phyloP scores from a whole-genome alignment of 2,888 invertebrate species.

The Sicus ferrugineus region DNA sequence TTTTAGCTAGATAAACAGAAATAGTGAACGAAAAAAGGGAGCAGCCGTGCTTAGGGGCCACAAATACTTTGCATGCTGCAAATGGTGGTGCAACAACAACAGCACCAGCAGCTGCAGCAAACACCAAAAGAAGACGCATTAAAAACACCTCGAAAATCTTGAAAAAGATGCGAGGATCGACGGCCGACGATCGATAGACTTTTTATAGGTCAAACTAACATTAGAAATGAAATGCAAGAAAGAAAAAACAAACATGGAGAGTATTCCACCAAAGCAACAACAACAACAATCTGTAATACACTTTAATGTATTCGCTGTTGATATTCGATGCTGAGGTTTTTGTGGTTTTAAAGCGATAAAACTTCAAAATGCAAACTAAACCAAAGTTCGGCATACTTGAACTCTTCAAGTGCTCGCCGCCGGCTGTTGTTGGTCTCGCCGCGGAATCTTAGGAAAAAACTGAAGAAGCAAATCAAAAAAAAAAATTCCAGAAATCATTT shows the following conservation, averaged over 20 bases:
- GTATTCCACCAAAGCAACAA: not conserved
- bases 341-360: not conserved
- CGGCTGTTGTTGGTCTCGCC: not conserved
- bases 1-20: not conserved
- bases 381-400: conserved; percentile 19
- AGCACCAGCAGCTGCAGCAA: not conserved
- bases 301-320: not conserved
- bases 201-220: conserved; percentile 14
- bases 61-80: not conserved
- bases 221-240: not conserved
- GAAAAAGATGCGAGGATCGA: not conserved
- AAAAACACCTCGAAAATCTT: not conserved
- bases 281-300: not conserved
- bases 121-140: not conserved
- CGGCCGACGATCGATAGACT: not conserved
- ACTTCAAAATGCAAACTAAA: conserved; percentile 4
- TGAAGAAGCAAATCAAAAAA: not conserved
- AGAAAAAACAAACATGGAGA: not conserved
- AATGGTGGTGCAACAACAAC: not conserved
- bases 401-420: no score
- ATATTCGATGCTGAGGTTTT: not conserved
- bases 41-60: not conserved
- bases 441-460: not conserved
- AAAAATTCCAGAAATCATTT: not conserved
- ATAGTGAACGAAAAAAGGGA: not conserved